phyloP scores from a whole-genome alignment of 2,888 invertebrate species.

The Drosophila formosana region DNA sequence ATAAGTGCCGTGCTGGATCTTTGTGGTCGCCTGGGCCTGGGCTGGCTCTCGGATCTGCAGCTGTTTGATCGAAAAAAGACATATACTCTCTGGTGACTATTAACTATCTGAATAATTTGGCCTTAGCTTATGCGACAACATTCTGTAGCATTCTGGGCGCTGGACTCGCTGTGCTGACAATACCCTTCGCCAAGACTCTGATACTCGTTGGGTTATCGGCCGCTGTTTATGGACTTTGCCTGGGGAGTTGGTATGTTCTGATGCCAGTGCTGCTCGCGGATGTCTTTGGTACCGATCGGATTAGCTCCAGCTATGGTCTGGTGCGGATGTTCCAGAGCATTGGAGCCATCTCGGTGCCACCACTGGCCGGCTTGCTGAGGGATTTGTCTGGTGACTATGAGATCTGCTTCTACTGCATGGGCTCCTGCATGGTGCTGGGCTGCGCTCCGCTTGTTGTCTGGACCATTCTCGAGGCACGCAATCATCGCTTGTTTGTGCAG shows the following conservation, averaged over 20 bases:
- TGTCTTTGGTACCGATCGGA: conserved; percentile 90
- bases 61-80: conserved; percentile 90
- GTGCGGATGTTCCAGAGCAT: conserved; percentile 92
- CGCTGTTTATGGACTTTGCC: conserved; percentile 89
- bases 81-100: conserved; percentile 88
- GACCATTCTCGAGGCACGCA: conserved; percentile 82
- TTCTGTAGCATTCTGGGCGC: conserved; percentile 88
- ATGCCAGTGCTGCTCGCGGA: conserved; percentile 91
- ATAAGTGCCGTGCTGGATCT: conserved; percentile 91
- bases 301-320: conserved; percentile 91
- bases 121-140: too few species aligned
- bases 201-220: conserved; percentile 89
- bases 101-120: too few species aligned
- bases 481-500: conserved; percentile 77
- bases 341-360: conserved; percentile 90
- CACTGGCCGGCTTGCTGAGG: conserved; percentile 89
- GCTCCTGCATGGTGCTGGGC: conserved; percentile 90
- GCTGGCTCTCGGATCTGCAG: conserved; percentile 90
- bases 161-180: conserved; percentile 88
- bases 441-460: conserved; percentile 88
- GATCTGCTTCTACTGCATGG: conserved; percentile 91
- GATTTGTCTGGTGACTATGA: conserved; percentile 90
- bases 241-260: conserved; percentile 91
- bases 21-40: conserved; percentile 89
- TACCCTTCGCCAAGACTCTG: conserved; percentile 89